Conservation (phyloP, 2,113 vertebrate species). For the Neolamprologus sp. region DNA sequence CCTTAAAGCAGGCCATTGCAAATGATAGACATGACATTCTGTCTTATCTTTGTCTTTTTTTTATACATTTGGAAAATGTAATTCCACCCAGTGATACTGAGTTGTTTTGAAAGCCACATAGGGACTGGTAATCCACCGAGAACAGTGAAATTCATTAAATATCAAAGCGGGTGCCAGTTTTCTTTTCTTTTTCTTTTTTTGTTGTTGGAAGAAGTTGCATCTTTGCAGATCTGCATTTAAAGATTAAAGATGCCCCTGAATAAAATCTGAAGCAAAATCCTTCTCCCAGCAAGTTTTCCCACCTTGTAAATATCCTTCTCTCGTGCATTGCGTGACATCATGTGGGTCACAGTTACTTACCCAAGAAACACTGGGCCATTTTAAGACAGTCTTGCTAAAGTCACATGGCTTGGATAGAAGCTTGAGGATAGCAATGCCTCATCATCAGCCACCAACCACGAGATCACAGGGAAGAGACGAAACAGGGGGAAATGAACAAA, state of each 20-base stretch:
- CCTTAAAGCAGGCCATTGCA: not conserved
- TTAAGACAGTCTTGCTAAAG: slow-evolving; percentile 15
- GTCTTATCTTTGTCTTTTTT: not conserved
- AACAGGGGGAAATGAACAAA: slow-evolving; percentile 3
- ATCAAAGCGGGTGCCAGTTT: not conserved
- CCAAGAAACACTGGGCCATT: slow-evolving; percentile 31
- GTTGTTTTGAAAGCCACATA: not conserved
- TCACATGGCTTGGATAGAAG: slow-evolving; percentile 56
- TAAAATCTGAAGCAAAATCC: not conserved
- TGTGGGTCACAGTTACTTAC: slow-evolving; percentile 47
- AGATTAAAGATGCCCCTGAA: not conserved
- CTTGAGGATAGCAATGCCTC: slow-evolving; percentile 31
- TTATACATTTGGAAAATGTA: not conserved
- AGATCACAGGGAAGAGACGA: slow-evolving; percentile 45
- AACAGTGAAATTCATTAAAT: slow-evolving; percentile 4
- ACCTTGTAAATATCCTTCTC: not conserved
- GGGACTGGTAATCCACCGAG: not conserved
- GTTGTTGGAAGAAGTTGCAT: not conserved
- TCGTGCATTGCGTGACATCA: slow-evolving; percentile 15
- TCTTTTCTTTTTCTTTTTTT: not conserved
- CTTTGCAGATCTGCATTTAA: not conserved
- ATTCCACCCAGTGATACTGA: not conserved
- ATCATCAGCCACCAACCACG: slow-evolving; percentile 50
- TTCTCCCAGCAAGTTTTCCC: not conserved
- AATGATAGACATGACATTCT: not conserved